Percentiles rank a stretch among this genome's conserved stretches.
phyloP scores from a whole-genome alignment of 2,113 vertebrate genomes.

The Hippocampus abdominalis region DNA sequence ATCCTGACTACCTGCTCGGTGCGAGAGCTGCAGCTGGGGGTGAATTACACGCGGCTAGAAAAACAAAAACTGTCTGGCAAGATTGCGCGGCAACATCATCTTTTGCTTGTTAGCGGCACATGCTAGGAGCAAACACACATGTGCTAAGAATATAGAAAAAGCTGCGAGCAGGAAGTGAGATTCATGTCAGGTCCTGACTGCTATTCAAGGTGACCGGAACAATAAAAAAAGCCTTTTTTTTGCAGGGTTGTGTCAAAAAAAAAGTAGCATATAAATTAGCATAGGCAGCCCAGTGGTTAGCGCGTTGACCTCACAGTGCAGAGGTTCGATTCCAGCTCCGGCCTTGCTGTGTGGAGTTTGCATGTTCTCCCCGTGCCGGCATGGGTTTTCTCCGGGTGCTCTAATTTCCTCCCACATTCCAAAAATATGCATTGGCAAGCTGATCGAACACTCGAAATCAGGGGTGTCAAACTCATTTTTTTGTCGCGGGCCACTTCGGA shows the following conservation, averaged over 20 bases:
- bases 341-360: too few species aligned
- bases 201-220: constrained; percentile 12
- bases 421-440: too few species aligned
- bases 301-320: too few species aligned
- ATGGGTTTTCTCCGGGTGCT: too few species aligned
- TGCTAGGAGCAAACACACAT: constrained; percentile 32
- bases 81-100: constrained; percentile 20
- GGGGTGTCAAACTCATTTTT: too few species aligned
- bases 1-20: constrained; percentile 37
- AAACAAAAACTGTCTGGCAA: constrained; percentile 16
- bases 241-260: not conserved
- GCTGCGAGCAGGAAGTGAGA: not conserved
- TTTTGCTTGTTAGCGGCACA: constrained; percentile 24
- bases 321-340: too few species aligned
- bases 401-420: too few species aligned
- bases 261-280: too few species aligned
- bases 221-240: not conserved
- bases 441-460: too few species aligned
- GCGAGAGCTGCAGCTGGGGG: constrained; percentile 48
- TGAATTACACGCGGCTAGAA: constrained; percentile 42
- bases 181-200: not conserved
- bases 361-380: too few species aligned
- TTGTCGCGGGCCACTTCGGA: too few species aligned
- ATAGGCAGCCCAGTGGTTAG: too few species aligned
- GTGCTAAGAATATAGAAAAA: constrained; percentile 13